These are phyloP conservation scores for Heterocephalus glaber DNA, from an alignment of 2,113 vertebrate species.

Conservation along the genomic window DNA sequence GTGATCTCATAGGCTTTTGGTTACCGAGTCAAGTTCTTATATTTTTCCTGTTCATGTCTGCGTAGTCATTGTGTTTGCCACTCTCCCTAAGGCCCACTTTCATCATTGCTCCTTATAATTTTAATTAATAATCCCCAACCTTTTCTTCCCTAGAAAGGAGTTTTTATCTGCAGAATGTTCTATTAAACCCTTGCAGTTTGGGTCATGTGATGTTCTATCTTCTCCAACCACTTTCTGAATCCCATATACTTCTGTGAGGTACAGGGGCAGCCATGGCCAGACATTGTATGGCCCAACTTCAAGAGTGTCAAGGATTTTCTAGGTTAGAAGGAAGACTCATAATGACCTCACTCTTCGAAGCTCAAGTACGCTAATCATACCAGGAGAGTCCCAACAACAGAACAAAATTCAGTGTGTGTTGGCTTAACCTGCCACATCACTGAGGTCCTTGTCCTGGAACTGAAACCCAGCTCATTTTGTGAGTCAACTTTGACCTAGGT, in stretches of 20 bases:
- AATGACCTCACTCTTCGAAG: not conserved
- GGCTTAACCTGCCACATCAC: not conserved
- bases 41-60: not conserved
- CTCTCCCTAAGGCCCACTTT: not conserved
- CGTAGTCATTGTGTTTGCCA: not conserved
- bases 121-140: not conserved
- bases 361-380: not conserved
- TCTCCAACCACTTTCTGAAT: not conserved
- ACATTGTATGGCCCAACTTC: not conserved
- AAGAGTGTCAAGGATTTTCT: not conserved
- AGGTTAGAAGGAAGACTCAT: not conserved
- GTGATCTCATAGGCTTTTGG: not conserved
- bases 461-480: not conserved
- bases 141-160: not conserved
- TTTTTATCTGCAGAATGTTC: not conserved
- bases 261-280: not conserved
- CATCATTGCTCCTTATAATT: not conserved
- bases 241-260: not conserved
- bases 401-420: not conserved
- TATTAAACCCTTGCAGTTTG: not conserved
- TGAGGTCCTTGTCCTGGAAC: not conserved
- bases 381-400: not conserved
- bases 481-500: not conserved
- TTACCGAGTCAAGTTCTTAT: not conserved
- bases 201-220: not conserved